Percentiles rank a stretch among this genome's conserved stretches.
Conservation (phyloP, 2,888 invertebrate species). For the Thalpophila matura region DNA sequence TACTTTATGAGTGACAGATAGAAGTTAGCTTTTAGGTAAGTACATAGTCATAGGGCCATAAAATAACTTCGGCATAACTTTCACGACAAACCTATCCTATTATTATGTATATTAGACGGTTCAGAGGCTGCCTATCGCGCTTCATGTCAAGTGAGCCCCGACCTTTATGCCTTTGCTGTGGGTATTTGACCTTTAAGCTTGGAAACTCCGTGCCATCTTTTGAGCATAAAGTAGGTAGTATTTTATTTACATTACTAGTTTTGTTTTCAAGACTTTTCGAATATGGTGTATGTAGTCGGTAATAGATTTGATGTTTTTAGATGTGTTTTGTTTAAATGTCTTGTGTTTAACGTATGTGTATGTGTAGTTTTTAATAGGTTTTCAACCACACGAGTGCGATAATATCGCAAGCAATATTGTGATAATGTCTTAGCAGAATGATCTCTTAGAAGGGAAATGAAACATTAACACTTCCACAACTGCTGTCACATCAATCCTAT, state of each 20-base stretch:
- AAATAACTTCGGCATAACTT: slow-evolving; percentile 24
- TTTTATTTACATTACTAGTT: not conserved
- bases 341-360: not conserved
- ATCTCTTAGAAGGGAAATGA: not conserved
- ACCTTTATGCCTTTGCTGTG: slow-evolving; percentile 59
- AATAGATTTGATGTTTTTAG: not conserved
- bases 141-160: slow-evolving; percentile 48
- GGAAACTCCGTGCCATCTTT: slow-evolving; percentile 31
- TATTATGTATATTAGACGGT: slow-evolving; percentile 41
- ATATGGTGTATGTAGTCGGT: not conserved
- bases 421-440: too few relatives aligned
- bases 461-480: too few relatives aligned
- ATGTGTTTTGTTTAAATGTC: not conserved
- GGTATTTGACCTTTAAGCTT: slow-evolving; percentile 65
- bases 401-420: too few relatives aligned
- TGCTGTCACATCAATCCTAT: too few relatives aligned
- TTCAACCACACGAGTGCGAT: not conserved
- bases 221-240: not conserved
- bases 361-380: not conserved
- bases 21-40: too few relatives aligned
- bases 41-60: not conserved
- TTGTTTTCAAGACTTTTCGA: not conserved
- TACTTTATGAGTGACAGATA: too few relatives aligned
- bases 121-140: slow-evolving; percentile 27
- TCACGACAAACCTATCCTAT: slow-evolving; percentile 27